Evolutionary conservation across 2,888 invertebrate genomes (phyloP), one percentile per base, ranked within the genome.

Genomic region (Dorcus hopei): DNA sequence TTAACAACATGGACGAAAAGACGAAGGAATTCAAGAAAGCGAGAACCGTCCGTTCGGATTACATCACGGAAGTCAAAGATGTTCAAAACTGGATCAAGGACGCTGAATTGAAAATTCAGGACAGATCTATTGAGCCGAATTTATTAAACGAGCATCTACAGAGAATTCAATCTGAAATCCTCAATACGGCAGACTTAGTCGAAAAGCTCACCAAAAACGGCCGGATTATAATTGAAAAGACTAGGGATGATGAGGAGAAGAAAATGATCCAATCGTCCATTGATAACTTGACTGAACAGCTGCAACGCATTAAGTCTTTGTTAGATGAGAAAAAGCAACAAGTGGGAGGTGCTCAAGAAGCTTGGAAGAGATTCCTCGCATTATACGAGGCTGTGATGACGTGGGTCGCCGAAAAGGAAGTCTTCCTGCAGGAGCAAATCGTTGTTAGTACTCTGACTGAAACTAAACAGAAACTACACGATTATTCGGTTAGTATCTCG

Each of bases 1-100:
- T 86, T 53, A 88, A 87, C 70, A 86, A 86, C 51, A 91, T 95
- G 90, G 94, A 93, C 73, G 91, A 92, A 73, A 93, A 93, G 77
- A 88, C 90, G 72, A 85, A 91, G 75, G 93, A 93, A 77, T 90
- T 91, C 80, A 92, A 93, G 77, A 87, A 93, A 64, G 95, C 94
- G 23, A 86, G 88, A 70, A 91, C 91, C 11, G 84, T 90, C 58
- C 86, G 93, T 57, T 85, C 87, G 52, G 94, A 95, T 67, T 95
- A 93, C 77, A 79, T 87, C 49, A 80, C 82, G 26, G 93, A 91
- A 71, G 89, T 91, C 26, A 93, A 93, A 65, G 87, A 87, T 64
- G 86, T 95, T 23, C 90, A 90, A 73, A 83, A 83, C 57, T 95
- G 95, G 95, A 82, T 95, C 60, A 86, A 90, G 67, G 87, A 88